phyloP scores from a whole-genome alignment of 2,797 vertebrate species.

The Distichodus sexfasciatus region DNA sequence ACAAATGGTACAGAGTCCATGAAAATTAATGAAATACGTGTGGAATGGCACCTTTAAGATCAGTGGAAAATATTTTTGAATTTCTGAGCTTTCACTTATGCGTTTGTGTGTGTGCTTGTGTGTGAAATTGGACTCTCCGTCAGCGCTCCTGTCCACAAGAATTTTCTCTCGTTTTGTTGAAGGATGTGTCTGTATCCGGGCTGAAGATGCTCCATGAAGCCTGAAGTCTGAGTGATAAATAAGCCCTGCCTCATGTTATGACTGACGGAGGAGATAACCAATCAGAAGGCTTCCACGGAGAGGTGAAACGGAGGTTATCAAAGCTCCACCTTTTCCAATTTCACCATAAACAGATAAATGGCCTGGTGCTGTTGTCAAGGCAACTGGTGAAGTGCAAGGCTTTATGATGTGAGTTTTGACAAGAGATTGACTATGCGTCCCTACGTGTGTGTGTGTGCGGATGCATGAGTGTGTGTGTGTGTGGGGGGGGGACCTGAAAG shows the following conservation, averaged over 20 bases:
- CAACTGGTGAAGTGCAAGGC: slow-evolving; percentile 1
- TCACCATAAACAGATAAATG: slow-evolving; percentile 12
- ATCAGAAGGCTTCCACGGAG: not conserved
- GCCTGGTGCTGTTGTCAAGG: slow-evolving; percentile 18
- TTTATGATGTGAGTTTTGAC: slow-evolving; percentile 4
- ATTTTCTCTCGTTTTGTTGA: not conserved
- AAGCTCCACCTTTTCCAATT: slow-evolving; percentile 31
- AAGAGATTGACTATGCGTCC: not conserved
- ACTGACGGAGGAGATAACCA: not conserved
- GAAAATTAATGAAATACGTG: too few relatives aligned
- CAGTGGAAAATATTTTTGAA: too few relatives aligned
- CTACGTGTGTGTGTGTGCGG: slow-evolving; percentile 7
- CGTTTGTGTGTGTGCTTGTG: not conserved
- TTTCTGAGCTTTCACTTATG: too few relatives aligned
- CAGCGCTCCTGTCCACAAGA: not conserved
- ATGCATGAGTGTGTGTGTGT: slow-evolving; percentile 33
- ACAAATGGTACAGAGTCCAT: too few relatives aligned
- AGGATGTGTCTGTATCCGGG: not conserved
- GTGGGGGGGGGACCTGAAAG: too few relatives aligned
- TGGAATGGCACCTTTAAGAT: too few relatives aligned
- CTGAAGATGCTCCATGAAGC: too few relatives aligned
- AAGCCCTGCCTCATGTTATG: not conserved
- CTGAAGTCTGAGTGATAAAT: not conserved
- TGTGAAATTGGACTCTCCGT: not conserved
- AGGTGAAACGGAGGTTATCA: slow-evolving; percentile 1